phyloP scores from a whole-genome alignment of 2,888 invertebrate species.

The Yponomeuta cagnagella region DNA sequence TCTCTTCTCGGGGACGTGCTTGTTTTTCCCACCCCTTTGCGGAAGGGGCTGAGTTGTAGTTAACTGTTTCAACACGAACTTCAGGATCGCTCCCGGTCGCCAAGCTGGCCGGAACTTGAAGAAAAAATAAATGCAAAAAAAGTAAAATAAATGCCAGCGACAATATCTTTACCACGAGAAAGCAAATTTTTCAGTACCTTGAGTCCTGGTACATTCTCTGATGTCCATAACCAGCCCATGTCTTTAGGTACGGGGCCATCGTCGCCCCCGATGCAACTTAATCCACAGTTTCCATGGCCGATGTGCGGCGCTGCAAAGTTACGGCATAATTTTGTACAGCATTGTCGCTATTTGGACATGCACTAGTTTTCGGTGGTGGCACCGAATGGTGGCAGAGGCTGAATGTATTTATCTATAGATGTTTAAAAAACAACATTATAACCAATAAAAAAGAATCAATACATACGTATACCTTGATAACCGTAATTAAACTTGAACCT shows the following conservation, averaged over 20 bases:
- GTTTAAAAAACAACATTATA: conserved; percentile 15
- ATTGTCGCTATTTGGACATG: too few relatives aligned
- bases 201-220: conserved; percentile 55
- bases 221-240: conserved; percentile 72
- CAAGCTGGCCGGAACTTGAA: conserved; percentile 60
- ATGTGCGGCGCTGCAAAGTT: conserved; percentile 56
- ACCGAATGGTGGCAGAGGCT: too few relatives aligned
- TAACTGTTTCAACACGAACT: conserved; percentile 53
- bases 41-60: conserved; percentile 41
- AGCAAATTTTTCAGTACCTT: conserved; percentile 37
- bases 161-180: neutral
- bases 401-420: neutral
- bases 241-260: conserved; percentile 56
- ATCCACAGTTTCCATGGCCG: conserved; percentile 53
- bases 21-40: neutral
- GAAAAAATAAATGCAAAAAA: conserved; percentile 31
- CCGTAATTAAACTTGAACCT: conserved; percentile 66
- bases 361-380: too few relatives aligned
- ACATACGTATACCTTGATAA: conserved; percentile 70
- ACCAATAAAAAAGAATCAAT: conserved; percentile 29
- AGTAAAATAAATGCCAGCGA: conserved; percentile 23
- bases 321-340: too few relatives aligned
- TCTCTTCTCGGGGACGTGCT: conserved; percentile 34
- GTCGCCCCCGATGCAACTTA: conserved; percentile 25
- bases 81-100: conserved; percentile 64